phyloP scores from a whole-genome alignment of 1,140 invertebrate species.

The Trichoplusia ni region DNA sequence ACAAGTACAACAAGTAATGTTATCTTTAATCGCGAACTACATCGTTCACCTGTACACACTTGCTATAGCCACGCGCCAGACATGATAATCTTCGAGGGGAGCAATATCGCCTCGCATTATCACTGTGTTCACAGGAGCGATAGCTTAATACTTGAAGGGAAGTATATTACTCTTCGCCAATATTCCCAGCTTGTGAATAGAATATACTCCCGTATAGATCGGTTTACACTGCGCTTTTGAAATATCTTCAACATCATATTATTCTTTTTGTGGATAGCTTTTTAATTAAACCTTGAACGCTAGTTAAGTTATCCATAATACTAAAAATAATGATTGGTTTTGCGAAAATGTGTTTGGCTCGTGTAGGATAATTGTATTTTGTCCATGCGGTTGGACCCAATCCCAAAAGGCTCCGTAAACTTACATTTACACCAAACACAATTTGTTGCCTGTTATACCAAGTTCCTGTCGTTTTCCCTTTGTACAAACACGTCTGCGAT shows the following conservation, averaged over 20 bases:
- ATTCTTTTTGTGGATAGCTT: neutral
- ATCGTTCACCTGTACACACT: slow-evolving; percentile 6
- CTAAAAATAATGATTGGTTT: neutral
- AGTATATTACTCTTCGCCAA: slow-evolving; percentile 40
- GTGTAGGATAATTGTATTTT: neutral
- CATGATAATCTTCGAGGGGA: slow-evolving; percentile 49
- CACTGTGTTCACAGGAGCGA: slow-evolving; percentile 39
- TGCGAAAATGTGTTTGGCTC: no score
- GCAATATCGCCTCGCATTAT: slow-evolving; percentile 47
- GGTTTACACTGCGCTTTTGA: neutral
- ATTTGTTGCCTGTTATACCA: neutral
- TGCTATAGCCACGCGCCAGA: slow-evolving; percentile 19
- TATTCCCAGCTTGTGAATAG: slow-evolving; percentile 3
- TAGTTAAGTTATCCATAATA: no score
- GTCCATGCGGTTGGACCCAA: neutral
- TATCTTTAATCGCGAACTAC: neutral
- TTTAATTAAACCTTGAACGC: neutral
- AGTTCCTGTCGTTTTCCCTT: neutral
- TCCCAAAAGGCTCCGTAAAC: neutral
- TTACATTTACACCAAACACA: neutral
- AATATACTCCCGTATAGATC: neutral
- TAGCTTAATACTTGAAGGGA: slow-evolving; percentile 43
- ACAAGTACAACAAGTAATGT: neutral
- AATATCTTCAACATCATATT: neutral
- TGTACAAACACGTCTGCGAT: neutral